Percentiles rank a stretch among this genome's conserved stretches.
These are phyloP conservation scores for Meta bourneti DNA, from an alignment of 2,888 invertebrate species.

Conservation along the genomic window DNA sequence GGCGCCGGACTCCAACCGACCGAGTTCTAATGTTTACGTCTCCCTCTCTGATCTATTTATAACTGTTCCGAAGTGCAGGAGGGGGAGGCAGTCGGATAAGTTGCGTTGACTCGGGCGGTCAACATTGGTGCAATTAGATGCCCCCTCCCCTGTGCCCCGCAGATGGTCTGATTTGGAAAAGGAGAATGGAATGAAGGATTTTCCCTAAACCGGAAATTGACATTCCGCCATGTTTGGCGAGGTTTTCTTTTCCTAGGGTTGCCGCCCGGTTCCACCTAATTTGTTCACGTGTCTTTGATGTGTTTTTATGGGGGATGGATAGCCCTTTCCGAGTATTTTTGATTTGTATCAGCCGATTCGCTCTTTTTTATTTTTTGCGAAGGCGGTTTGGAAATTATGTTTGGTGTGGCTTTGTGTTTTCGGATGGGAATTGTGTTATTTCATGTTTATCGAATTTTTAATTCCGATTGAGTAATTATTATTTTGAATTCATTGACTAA, in stretches of 20 bases:
- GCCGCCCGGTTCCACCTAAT: not conserved
- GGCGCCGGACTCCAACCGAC: constrained; percentile 5
- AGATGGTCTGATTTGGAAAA: not conserved
- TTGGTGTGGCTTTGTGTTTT: not conserved
- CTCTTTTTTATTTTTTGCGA: too few relatives aligned
- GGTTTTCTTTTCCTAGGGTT: constrained; percentile 15
- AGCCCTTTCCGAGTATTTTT: not conserved
- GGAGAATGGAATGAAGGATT: not conserved
- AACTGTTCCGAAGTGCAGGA: constrained; percentile 3
- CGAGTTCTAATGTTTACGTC: constrained; percentile 43
- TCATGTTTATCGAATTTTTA: too few relatives aligned
- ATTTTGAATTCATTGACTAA: too few relatives aligned
- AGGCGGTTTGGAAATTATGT: not conserved
- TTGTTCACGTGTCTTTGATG: not conserved
- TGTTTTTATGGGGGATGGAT: constrained; percentile 2
- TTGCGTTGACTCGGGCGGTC: constrained; percentile 21
- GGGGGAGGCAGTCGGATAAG: not conserved
- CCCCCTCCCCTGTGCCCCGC: not conserved
- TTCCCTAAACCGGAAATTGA: constrained; percentile 41
- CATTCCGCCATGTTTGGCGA: constrained; percentile 13
- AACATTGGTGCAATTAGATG: constrained; percentile 43
- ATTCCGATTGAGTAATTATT: too few relatives aligned
- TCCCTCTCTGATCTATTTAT: constrained; percentile 42
- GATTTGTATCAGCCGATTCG: too few relatives aligned
- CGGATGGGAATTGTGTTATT: not conserved